Evolutionary conservation across 1,140 invertebrate species (phyloP).

Genomic region (Pteromalus puparum): DNA sequence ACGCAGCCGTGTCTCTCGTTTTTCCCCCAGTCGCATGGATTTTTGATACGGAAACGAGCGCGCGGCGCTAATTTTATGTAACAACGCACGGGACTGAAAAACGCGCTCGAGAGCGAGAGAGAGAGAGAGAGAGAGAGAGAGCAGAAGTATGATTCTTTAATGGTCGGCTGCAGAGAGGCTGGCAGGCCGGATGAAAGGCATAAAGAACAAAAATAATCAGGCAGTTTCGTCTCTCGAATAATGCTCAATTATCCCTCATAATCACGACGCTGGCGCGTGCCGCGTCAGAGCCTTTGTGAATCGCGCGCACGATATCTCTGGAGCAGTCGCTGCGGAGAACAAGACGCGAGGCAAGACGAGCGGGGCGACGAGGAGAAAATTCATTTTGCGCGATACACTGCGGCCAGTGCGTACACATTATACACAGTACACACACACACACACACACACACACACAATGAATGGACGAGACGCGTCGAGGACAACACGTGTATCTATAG

Average conservation of each 20-base stretch:
- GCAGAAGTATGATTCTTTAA: constrained; percentile 1
- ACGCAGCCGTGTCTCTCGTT: no score
- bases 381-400: constrained; percentile 30
- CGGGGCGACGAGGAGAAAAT: constrained; percentile 34
- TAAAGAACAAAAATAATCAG: constrained; percentile 33
- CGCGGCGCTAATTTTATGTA: no score
- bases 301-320: background rate
- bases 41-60: no score
- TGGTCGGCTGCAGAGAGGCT: background rate
- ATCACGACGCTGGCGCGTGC: constrained; percentile 29
- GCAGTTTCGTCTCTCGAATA: constrained; percentile 31
- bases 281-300: constrained; percentile 1
- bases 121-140: background rate
- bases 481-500: background rate
- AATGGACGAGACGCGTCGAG: background rate
- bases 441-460: background rate
- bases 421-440: no score
- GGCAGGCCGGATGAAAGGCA: constrained; percentile 32
- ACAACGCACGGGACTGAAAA: background rate
- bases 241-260: constrained; percentile 41
- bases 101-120: background rate
- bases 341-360: constrained; percentile 10
- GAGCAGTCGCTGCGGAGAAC: background rate
- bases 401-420: background rate
- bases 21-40: no score